These are phyloP conservation scores for Caenorhabditis panamensis DNA, from an alignment of 2,888 invertebrate genomes.

Conservation along the genomic window DNA sequence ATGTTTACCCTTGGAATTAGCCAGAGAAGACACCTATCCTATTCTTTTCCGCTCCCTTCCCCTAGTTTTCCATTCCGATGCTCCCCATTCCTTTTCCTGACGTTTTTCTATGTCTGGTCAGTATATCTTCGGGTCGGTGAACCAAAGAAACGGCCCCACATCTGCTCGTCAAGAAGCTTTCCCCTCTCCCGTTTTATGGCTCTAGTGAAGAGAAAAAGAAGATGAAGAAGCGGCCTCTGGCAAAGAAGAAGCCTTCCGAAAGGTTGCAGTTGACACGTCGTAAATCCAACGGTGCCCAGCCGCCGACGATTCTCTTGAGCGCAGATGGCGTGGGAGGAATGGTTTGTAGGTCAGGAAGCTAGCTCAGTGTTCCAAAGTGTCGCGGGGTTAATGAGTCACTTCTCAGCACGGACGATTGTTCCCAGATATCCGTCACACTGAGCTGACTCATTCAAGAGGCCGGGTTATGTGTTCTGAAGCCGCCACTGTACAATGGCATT, in stretches of 20 bases:
- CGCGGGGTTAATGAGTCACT: slow-evolving; percentile 7
- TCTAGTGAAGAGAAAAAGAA: slow-evolving; percentile 16
- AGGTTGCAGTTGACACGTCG: slow-evolving; percentile 31
- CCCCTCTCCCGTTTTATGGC: slow-evolving; percentile 26
- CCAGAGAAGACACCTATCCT: slow-evolving; percentile 14
- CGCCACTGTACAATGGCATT: background rate
- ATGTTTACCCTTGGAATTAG: background rate
- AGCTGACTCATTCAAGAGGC: background rate
- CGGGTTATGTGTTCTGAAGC: no score
- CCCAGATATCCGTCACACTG: background rate
- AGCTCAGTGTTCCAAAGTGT: no score
- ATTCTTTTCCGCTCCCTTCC: background rate
- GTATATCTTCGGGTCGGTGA: slow-evolving; percentile 5
- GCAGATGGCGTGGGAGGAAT: slow-evolving; percentile 9
- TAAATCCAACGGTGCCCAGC: slow-evolving; percentile 13
- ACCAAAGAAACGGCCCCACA: slow-evolving; percentile 24
- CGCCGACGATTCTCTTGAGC: background rate
- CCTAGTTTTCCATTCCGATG: slow-evolving; percentile 1
- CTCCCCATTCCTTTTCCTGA: slow-evolving; percentile 1
- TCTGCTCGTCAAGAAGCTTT: slow-evolving; percentile 50
- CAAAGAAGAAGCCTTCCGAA: slow-evolving; percentile 8
- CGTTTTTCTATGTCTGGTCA: slow-evolving; percentile 10
- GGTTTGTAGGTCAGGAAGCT: no score
- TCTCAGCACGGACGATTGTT: background rate
- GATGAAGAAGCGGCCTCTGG: background rate